Conservation (phyloP, 2,113 vertebrate genomes). For the Alaudala cheleensis region DNA sequence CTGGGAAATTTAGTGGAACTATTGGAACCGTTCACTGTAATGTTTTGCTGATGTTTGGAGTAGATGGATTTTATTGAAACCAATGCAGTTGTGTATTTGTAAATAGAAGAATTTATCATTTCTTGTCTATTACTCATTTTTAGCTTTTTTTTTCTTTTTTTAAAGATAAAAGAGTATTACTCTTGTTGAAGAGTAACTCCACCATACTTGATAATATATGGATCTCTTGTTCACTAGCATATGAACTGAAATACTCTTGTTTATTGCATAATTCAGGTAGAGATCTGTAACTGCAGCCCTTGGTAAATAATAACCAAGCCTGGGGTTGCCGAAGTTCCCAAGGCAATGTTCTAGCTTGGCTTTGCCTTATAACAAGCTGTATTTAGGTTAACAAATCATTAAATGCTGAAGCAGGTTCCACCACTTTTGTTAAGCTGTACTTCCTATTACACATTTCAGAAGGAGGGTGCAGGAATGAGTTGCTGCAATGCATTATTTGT, state of each 20-base stretch:
- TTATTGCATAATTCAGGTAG: not conserved
- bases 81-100: not conserved
- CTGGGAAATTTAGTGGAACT: not conserved
- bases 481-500: not conserved
- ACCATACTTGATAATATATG: not conserved
- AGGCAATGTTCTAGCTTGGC: not conserved
- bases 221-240: not conserved
- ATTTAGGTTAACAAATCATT: accelerated
- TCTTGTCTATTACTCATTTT: not conserved
- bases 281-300: not conserved
- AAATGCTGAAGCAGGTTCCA: not conserved
- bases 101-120: not conserved
- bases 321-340: not conserved
- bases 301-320: not conserved
- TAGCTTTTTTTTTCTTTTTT: not conserved
- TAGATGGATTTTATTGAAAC: not conserved
- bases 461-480: not conserved
- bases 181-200: not conserved
- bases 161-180: not conserved
- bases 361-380: not conserved
- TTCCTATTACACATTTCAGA: not conserved
- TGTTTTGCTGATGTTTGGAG: not conserved
- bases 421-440: not conserved
- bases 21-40: not conserved
- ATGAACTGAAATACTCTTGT: not conserved